Evolutionary conservation across 2,113 vertebrate genomes (phyloP), one percentile per base, ranked within the genome.

Genomic region (Phaethon lepturus): DNA sequence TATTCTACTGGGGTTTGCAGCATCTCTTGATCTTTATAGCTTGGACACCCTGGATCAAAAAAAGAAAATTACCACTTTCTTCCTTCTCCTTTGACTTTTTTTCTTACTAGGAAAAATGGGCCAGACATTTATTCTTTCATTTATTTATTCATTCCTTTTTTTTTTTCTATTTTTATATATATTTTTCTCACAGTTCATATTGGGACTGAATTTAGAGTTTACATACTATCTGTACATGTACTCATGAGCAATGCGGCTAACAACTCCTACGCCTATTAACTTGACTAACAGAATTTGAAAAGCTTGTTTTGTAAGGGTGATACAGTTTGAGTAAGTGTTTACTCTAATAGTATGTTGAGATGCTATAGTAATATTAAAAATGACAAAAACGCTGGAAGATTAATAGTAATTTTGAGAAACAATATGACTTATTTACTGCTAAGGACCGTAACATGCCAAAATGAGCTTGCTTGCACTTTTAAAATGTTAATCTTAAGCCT

Each of bases 371-470:
- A 86, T 90, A 95, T 58, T 72, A 16, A 76, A 77, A 84, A 62
- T 83, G 35, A 77, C 58, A 86, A 74, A 86, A 88, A 26, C 22
- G 72, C 44, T 63, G 47, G 75, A 93, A 97, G 83, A 84, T 94
- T 93, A 96, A 55, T 76, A 86, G 24, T 60, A 77, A 53, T 96
- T 98, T 93, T 73, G 58, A 89, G 95, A 97, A 96, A 86, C 40
- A 80, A 66, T 84, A 58, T 68, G 53, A 94, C 31, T 95, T 97
- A 86, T 84, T 95, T 97, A 91, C 97, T 95, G 79, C 87, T 95
- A 40, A 95, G 88, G 84, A 95, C 23, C 10, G 7, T 76, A 90
- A 35, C 66, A 81, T 91, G 91, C 67, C 62, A 86, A 98, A 96
- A 86, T 93, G 76, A 92, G 44, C 91, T 85, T 88, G 45, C 90